Conservation (phyloP, 1,140 invertebrate genomes). For the Aphelinus certus region DNA sequence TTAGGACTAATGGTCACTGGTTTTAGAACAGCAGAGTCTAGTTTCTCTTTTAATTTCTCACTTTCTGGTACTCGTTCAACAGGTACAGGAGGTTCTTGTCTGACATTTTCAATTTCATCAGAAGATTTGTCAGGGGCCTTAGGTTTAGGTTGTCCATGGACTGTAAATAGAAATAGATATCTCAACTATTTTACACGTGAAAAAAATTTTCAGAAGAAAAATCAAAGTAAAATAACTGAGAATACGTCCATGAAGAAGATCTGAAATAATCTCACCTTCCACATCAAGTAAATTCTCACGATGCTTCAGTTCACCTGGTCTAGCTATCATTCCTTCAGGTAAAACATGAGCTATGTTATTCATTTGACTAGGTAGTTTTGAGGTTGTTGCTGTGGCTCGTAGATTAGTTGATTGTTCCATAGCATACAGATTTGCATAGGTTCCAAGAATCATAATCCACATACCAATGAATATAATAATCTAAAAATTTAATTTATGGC, state of each 20-base stretch:
- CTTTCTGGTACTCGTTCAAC: constrained; percentile 56
- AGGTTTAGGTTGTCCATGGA: constrained; percentile 22
- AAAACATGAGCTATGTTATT: constrained; percentile 58
- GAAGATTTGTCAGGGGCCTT: constrained; percentile 26
- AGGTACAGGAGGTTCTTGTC: constrained; percentile 67
- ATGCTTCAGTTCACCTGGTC: constrained; percentile 45
- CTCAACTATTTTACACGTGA: too few species aligned
- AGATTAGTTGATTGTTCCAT: constrained; percentile 69
- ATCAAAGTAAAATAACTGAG: constrained; percentile 15
- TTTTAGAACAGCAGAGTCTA: constrained; percentile 2
- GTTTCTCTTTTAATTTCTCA: constrained; percentile 29
- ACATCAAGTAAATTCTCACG: constrained; percentile 44
- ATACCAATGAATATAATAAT: constrained; percentile 80
- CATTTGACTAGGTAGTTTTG: constrained; percentile 54
- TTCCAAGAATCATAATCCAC: constrained; percentile 84
- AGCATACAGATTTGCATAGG: constrained; percentile 85
- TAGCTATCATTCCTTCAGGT: constrained; percentile 41
- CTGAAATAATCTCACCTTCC: constrained; percentile 44
- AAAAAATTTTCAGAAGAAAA: background rate
- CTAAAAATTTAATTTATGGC: constrained; percentile 62
- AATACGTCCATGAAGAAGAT: constrained; percentile 14
- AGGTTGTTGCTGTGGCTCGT: constrained; percentile 46
- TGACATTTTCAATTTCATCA: constrained; percentile 47
- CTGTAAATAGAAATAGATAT: constrained; percentile 13
- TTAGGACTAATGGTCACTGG: constrained; percentile 40